Evolutionary conservation across 2,113 vertebrate genomes (phyloP).

Genomic region (Pelecanus crispus): DNA sequence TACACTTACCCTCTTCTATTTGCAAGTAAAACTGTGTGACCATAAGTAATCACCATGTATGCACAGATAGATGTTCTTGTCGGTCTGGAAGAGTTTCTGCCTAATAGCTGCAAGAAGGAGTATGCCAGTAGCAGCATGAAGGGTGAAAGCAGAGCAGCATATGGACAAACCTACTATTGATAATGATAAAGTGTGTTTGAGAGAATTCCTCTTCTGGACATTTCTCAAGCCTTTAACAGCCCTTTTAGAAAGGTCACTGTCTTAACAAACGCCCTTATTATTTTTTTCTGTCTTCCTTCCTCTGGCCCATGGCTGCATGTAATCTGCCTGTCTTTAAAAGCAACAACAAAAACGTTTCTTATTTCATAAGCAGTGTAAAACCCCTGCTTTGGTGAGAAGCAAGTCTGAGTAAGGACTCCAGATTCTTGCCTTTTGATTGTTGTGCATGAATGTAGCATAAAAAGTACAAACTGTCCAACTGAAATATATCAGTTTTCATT

Average conservation of each 20-base stretch:
- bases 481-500: constrained; percentile 45
- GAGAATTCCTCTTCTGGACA: background rate
- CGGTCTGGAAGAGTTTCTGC: background rate
- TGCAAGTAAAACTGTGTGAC: background rate
- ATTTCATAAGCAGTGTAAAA: constrained; percentile 4
- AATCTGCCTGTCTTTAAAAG: background rate
- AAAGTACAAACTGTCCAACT: constrained; percentile 50
- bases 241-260: background rate
- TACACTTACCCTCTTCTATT: background rate
- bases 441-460: background rate
- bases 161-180: background rate
- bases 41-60: background rate
- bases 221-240: constrained; percentile 2
- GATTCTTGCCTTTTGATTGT: constrained; percentile 22
- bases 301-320: background rate
- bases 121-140: background rate
- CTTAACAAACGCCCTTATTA: background rate
- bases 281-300: background rate
- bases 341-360: background rate
- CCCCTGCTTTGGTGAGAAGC: background rate
- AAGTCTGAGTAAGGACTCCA: background rate
- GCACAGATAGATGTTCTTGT: background rate
- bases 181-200: background rate
- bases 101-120: background rate
- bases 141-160: background rate